A percentile compares a stretch with the other conserved stretches of the same genome.
Evolutionary conservation across 1,140 invertebrate genomes (phyloP).

Genomic region (Pogonognathellus flavescens): DNA sequence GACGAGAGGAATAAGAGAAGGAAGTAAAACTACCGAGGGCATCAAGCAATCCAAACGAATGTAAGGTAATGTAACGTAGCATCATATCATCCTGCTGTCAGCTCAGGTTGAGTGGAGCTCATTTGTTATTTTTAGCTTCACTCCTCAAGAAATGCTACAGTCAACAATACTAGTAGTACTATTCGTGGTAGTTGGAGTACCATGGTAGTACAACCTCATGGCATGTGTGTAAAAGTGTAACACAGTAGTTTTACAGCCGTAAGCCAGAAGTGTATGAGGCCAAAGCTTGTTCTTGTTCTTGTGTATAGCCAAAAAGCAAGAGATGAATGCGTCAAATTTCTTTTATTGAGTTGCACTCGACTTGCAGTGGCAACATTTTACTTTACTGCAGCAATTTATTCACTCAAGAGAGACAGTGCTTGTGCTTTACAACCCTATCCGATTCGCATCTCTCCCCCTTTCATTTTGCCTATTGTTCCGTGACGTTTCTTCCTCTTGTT

Average conservation of each 20-base stretch:
- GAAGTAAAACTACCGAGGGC: background rate
- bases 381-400: conserved; percentile 50
- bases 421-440: conserved; percentile 29
- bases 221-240: too few species aligned
- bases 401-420: conserved; percentile 38
- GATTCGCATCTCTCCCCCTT: conserved; percentile 30
- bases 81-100: conserved; percentile 35
- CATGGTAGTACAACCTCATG: too few species aligned
- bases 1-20: background rate
- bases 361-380: conserved; percentile 48
- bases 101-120: conserved; percentile 39
- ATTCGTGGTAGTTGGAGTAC: background rate
- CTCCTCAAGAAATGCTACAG: conserved; percentile 8
- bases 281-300: background rate
- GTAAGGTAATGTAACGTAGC: conserved; percentile 40
- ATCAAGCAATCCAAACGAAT: conserved; percentile 36
- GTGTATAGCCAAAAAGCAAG: background rate
- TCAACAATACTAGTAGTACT: conserved; percentile 7
- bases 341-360: conserved; percentile 50
- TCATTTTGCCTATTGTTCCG: conserved; percentile 37
- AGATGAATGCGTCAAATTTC: conserved; percentile 50
- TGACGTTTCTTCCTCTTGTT: conserved; percentile 29
- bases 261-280: background rate
- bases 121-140: conserved; percentile 44
- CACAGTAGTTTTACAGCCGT: background rate